Conservation (phyloP, 2,888 invertebrate genomes). For the Colletes collaris region DNA sequence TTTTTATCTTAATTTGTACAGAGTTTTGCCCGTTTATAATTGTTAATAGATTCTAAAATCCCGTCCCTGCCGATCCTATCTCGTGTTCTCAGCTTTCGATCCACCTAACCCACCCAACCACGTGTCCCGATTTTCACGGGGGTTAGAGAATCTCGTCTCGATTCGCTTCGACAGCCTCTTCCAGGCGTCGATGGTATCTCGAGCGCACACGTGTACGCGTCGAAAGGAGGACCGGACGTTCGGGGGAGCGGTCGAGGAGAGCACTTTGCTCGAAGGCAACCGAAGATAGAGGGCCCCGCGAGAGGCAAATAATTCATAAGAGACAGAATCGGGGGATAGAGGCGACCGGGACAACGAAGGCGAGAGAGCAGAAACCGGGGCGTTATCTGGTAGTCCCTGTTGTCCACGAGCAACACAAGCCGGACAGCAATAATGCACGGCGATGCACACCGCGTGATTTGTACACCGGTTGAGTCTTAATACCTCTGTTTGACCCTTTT, state of each 20-base stretch:
- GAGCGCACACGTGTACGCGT: conserved; percentile 42
- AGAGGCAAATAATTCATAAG: conserved; percentile 45
- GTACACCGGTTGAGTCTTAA: conserved; percentile 38
- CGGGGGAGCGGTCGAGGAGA: conserved; percentile 63
- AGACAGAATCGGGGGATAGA: conserved; percentile 44
- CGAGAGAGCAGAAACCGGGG: conserved; percentile 17
- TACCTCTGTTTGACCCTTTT: conserved; percentile 15
- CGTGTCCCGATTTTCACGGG: conserved; percentile 7
- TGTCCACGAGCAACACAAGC: conserved; percentile 10
- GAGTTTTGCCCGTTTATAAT: no score
- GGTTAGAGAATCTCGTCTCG: conserved; percentile 18
- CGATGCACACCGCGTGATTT: conserved; percentile 51
- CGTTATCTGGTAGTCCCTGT: conserved; percentile 38
- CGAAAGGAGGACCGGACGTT: conserved; percentile 61
- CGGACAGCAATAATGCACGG: conserved; percentile 66
- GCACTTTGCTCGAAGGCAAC: conserved; percentile 48
- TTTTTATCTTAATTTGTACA: no score
- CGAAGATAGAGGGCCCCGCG: conserved; percentile 27
- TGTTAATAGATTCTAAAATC: no score
- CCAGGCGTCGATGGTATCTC: conserved; percentile 40
- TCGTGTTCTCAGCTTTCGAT: no score
- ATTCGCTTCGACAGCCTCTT: conserved; percentile 40
- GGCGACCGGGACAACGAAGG: conserved; percentile 8
- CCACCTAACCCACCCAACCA: background rate
- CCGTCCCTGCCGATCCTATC: no score